Conservation (phyloP, 2,113 vertebrate genomes). For the Aptenodytes forsteri region DNA sequence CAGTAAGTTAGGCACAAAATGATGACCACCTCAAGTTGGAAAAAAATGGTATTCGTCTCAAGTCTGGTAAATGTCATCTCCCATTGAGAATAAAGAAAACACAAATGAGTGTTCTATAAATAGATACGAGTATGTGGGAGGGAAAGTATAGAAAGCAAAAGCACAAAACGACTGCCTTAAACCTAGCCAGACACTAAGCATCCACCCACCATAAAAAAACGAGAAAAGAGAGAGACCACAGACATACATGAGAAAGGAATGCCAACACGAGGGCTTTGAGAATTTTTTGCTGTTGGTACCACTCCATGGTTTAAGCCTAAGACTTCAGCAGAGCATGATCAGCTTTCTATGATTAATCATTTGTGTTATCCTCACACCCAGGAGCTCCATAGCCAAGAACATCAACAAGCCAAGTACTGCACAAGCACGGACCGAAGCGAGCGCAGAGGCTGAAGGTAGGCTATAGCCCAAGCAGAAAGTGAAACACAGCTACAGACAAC, state of each 20-base stretch:
- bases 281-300: not conserved
- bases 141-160: not conserved
- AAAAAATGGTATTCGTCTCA: not conserved
- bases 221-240: fast-evolving
- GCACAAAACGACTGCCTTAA: not conserved
- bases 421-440: not conserved
- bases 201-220: too few relatives aligned
- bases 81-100: not conserved
- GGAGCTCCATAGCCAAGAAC: not conserved
- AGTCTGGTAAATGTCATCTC: not conserved
- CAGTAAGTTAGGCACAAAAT: not conserved
- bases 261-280: not conserved
- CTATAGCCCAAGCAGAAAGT: not conserved
- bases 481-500: not conserved
- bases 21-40: not conserved
- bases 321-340: not conserved
- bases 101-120: not conserved
- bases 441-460: not conserved
- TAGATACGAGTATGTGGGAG: not conserved
- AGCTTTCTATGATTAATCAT: not conserved
- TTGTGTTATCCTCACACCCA: not conserved
- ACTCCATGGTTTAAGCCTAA: not conserved
- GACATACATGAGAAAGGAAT: not conserved
- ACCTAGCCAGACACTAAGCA: not conserved
- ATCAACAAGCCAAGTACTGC: not conserved